Evolutionary conservation across 2,888 invertebrate genomes (phyloP), one percentile per base, ranked within the genome.

Genomic region (Nipponacmea schrenckii): DNA sequence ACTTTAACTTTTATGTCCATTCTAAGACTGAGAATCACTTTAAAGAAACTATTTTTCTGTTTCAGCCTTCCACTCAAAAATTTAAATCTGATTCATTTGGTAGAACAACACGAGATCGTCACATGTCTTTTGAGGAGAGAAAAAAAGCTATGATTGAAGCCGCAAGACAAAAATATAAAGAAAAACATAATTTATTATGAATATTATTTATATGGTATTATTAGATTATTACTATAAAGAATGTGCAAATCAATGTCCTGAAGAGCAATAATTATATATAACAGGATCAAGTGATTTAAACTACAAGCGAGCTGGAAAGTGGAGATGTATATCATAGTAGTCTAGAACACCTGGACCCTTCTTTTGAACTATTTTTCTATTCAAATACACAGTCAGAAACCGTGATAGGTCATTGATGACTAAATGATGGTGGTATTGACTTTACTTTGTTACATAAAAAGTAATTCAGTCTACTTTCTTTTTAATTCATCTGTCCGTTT

Each of bases 61-160:
- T 81, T 67, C 78, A 83, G 83, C 69, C 80, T 24, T 70, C 70
- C 17, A 75, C 78, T 44, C 71, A 85, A 69, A 74, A 77, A 45
- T 87, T 83, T 74, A 87, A 86, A 75, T 87, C 87, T 66, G 77
- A 79, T 71, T 81, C 88, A 71, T 91, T 91, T 82, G 87, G 89
- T 39, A 89, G 89, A 77, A 86, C 88, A 66, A 88, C 91, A 12
- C 77, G 85, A 50, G 93, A 93, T 78, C 89, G 94, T 27, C 93
- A 92, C 84, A 89, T 93, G 80, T 93, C 94, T 76, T 94, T 94
- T 89, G 93, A 94, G 82, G 94, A 95, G 84, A 90, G 93, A 72
- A 96, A 95, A 88, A 91, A 92, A 67, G 92, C 92, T 83, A 93
- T 96, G 91, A 93, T 95, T 75, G 93, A 93, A 20, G 93, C 92